Evolutionary conservation across 2,797 vertebrate genomes (phyloP).

Genomic region (Allobates femoralis): DNA sequence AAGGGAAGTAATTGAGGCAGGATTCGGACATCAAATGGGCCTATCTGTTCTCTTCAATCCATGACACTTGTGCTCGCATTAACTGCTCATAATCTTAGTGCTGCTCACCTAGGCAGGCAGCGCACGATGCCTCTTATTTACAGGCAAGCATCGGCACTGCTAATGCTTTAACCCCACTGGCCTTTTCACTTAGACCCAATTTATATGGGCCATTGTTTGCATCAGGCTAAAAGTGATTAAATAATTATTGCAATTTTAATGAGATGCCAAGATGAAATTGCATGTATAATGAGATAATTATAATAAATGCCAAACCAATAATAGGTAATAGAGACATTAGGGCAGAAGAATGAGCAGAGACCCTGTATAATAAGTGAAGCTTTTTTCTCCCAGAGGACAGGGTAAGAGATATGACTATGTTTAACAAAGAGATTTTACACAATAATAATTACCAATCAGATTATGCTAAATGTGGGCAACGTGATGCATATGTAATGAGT

Average conservation of each 20-base stretch:
- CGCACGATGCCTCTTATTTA: constrained; percentile 43
- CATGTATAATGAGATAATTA: constrained; percentile 54
- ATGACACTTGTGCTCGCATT: constrained; percentile 19
- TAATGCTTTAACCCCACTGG: constrained; percentile 31
- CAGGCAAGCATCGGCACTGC: constrained; percentile 11
- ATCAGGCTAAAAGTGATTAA: constrained; percentile 54
- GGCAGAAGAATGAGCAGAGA: constrained; percentile 27
- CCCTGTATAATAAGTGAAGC: constrained; percentile 40
- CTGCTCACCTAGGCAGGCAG: constrained; percentile 9
- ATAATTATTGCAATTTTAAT: constrained; percentile 58
- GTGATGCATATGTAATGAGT: constrained; percentile 54
- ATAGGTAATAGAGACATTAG: constrained; percentile 60
- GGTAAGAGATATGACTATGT: constrained; percentile 48
- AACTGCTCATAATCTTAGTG: constrained; percentile 33
- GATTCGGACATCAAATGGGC: constrained; percentile 50
- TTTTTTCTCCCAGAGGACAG: constrained; percentile 53
- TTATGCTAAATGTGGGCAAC: constrained; percentile 50
- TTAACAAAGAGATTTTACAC: constrained; percentile 60
- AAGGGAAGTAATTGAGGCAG: constrained; percentile 53
- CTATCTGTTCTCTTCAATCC: constrained; percentile 54
- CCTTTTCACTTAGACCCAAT: constrained; percentile 51
- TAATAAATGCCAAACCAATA: constrained; percentile 62
- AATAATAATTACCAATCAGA: constrained; percentile 59
- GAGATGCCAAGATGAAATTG: constrained; percentile 58
- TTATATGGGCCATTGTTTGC: constrained; percentile 50